phyloP scores from a whole-genome alignment of 2,113 vertebrate genomes.

The Ictalurus furcatus region DNA sequence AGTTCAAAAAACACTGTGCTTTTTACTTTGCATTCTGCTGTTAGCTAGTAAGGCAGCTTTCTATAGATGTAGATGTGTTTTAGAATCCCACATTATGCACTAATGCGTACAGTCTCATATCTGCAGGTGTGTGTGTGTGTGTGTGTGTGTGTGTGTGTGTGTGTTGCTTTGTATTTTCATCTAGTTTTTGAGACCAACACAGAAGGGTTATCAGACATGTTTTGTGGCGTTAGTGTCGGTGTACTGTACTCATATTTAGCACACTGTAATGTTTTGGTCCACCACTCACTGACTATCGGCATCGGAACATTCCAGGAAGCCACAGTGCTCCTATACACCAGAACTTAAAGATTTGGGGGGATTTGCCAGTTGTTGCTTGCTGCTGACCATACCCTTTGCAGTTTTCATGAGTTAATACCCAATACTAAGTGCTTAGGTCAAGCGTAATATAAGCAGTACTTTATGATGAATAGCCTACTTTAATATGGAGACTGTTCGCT shows the following conservation, averaged over 20 bases:
- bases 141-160: neutral
- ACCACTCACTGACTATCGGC: neutral
- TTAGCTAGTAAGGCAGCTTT: neutral
- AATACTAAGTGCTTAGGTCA: neutral
- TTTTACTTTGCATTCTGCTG: neutral
- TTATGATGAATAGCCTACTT: constrained; percentile 2
- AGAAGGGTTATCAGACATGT: neutral
- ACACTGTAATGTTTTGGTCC: neutral
- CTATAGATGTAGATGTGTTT: neutral
- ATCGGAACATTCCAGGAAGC: neutral
- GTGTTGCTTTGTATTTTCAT: neutral
- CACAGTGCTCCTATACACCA: neutral
- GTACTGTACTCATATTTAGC: neutral
- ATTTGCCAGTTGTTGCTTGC: neutral
- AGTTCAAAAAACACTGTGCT: neutral
- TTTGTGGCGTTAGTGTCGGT: neutral
- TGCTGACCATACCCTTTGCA: neutral
- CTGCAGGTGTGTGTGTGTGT: neutral
- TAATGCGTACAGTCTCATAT: neutral
- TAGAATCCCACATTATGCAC: neutral
- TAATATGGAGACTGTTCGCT: neutral
- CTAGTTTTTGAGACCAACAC: neutral
- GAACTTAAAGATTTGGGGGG: neutral
- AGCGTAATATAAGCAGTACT: neutral
- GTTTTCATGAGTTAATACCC: neutral